phyloP scores from a whole-genome alignment of 1,140 invertebrate genomes.

The Marisa cornuarietis region DNA sequence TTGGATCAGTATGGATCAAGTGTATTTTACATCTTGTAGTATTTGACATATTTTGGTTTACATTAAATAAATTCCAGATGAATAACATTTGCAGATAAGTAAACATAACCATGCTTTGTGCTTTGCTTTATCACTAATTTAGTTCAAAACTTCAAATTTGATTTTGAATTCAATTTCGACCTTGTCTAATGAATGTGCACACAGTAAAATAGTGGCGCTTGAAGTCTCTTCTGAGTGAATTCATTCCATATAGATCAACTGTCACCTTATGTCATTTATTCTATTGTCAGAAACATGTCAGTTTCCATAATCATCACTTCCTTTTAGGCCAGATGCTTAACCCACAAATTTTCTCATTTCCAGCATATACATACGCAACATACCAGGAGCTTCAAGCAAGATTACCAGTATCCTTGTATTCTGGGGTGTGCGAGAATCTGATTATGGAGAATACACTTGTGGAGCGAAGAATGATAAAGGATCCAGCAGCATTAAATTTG shows the following conservation, averaged over 20 bases:
- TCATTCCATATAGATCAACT: background rate
- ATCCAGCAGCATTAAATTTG: slow-evolving; percentile 27
- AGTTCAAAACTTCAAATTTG: too few relatives aligned
- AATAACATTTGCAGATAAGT: too few relatives aligned
- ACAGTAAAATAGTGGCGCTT: background rate
- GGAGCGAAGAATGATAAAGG: slow-evolving; percentile 40
- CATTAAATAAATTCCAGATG: background rate
- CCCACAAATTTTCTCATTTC: slow-evolving; percentile 5
- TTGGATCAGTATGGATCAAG: too few relatives aligned
- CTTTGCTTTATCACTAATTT: too few relatives aligned
- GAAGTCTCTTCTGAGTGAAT: background rate
- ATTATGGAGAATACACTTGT: slow-evolving; percentile 44
- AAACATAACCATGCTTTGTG: too few relatives aligned
- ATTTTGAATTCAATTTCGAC: too few relatives aligned
- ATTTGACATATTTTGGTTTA: background rate
- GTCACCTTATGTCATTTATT: too few relatives aligned
- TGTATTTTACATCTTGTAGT: background rate
- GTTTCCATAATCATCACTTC: background rate
- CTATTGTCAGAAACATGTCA: too few relatives aligned
- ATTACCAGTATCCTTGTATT: slow-evolving; percentile 51
- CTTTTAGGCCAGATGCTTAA: too few relatives aligned
- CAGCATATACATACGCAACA: slow-evolving; percentile 37
- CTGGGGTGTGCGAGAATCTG: slow-evolving; percentile 30
- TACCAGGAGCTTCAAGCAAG: slow-evolving; percentile 44
- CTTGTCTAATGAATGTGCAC: background rate